Conservation (phyloP, 2,113 vertebrate genomes). For the Desmodus rotundus region DNA sequence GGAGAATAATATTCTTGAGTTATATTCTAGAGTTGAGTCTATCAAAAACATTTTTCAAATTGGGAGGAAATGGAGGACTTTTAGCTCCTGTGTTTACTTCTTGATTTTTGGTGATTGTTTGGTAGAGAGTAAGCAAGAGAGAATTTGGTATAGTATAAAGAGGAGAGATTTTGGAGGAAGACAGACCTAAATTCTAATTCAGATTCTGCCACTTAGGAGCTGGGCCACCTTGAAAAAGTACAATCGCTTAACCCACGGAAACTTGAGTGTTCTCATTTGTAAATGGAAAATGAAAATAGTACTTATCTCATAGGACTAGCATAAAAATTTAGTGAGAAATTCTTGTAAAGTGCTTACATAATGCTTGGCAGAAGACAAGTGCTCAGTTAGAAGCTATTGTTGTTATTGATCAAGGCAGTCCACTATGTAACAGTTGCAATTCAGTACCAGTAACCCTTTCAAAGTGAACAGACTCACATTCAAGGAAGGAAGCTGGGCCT, state of each 20-base stretch:
- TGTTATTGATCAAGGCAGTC: background rate
- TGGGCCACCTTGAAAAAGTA: background rate
- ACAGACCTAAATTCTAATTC: background rate
- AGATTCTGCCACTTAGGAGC: background rate
- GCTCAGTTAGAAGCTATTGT: conserved; percentile 19
- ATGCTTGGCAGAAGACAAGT: background rate
- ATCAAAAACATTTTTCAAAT: background rate
- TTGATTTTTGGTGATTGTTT: background rate
- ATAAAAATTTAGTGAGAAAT: conserved; percentile 12
- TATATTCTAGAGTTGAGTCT: background rate
- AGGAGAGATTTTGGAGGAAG: background rate
- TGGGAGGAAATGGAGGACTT: background rate
- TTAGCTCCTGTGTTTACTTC: background rate
- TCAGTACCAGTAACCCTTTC: background rate
- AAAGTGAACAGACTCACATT: background rate
- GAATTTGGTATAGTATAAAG: background rate
- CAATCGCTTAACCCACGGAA: background rate
- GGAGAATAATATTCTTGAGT: background rate
- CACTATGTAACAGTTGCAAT: background rate
- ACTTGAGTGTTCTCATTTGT: background rate
- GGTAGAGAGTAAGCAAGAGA: background rate
- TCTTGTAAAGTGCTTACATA: background rate
- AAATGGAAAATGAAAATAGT: conserved; percentile 25
- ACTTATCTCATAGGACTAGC: background rate
- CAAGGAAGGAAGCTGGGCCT: background rate